Evolutionary conservation across 2,797 vertebrate species (phyloP).

Genomic region (Phrynocephalus vlangalii): DNA sequence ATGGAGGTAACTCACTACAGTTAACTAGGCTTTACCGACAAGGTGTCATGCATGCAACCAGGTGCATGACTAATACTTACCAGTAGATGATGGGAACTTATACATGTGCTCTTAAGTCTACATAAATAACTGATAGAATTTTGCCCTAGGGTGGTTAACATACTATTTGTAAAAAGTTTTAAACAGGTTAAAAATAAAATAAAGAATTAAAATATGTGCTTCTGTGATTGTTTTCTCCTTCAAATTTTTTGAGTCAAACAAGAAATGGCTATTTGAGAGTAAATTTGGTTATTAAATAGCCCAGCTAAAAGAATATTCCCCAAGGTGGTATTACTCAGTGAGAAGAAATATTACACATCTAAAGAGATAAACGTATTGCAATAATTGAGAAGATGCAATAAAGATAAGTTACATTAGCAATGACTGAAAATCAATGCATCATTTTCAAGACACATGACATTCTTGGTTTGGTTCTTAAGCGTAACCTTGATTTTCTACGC

Average conservation of each 20-base stretch:
- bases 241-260: no score
- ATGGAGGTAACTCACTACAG: no score
- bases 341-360: not conserved
- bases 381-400: not conserved
- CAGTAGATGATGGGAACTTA: no score
- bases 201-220: no score
- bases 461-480: not conserved
- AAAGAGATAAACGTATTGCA: not conserved
- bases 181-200: no score
- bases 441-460: not conserved
- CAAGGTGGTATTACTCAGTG: not conserved
- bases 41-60: no score
- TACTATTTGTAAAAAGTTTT: no score
- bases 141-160: no score
- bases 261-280: not conserved
- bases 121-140: no score
- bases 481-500: not conserved
- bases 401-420: not conserved
- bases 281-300: not conserved
- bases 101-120: no score
- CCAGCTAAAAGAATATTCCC: not conserved
- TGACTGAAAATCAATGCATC: not conserved
- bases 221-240: not conserved
- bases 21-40: no score
- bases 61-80: no score